Evolutionary conservation across 2,797 vertebrate species (phyloP).

Genomic region (Tragelaphus oryx): DNA sequence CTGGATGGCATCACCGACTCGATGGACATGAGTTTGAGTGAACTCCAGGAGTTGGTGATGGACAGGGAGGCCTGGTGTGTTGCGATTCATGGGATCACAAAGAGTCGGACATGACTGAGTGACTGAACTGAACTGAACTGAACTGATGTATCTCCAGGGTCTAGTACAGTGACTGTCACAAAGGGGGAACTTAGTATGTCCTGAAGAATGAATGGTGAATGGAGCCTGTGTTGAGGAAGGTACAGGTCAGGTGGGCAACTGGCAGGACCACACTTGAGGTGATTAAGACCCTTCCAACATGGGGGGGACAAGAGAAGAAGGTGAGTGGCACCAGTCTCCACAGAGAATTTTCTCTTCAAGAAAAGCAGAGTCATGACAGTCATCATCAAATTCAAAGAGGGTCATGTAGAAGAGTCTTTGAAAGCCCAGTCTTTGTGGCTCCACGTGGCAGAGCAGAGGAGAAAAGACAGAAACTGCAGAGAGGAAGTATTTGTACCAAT

Average conservation of each 20-base stretch:
- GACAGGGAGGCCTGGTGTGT: too few species aligned
- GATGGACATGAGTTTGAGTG: too few species aligned
- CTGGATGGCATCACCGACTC: rapidly evolving
- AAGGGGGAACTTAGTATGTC: background rate
- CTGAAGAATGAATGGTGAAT: background rate
- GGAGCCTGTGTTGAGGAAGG: background rate
- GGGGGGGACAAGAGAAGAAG: background rate
- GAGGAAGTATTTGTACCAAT: background rate
- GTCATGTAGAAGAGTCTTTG: background rate
- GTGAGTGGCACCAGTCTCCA: background rate
- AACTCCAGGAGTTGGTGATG: too few species aligned
- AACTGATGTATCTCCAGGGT: background rate
- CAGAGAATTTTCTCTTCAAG: background rate
- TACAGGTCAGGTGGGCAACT: background rate
- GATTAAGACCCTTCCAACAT: background rate
- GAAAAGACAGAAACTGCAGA: background rate
- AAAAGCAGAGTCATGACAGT: background rate
- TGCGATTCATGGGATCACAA: too few species aligned
- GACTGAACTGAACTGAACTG: too few species aligned
- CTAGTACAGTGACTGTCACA: background rate
- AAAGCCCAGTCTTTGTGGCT: background rate
- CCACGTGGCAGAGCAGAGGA: background rate
- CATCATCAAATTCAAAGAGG: background rate
- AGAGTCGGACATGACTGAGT: too few species aligned
- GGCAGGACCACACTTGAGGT: background rate